Evolutionary conservation across 2,797 vertebrate species (phyloP).

Genomic region (Hippocampus kuda): DNA sequence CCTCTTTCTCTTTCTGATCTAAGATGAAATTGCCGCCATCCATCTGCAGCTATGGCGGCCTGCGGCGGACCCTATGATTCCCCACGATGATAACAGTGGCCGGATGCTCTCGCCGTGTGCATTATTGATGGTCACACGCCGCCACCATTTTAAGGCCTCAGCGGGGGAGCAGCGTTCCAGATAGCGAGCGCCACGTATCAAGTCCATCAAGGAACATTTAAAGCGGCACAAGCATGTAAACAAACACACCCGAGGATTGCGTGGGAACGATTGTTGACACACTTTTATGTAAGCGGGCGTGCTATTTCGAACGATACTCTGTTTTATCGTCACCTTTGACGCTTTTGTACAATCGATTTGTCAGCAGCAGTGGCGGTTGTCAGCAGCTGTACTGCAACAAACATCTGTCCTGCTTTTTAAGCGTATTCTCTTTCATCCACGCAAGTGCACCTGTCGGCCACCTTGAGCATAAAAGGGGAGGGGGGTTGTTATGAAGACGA

Average conservation of each 20-base stretch:
- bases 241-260: conserved; percentile 1
- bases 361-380: background rate
- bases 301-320: background rate
- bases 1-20: conserved; percentile 31
- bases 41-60: conserved; percentile 40
- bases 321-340: background rate
- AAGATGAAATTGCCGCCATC: conserved; percentile 60
- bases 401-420: conserved; percentile 1
- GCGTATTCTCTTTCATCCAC: background rate
- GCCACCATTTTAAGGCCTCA: conserved; percentile 63
- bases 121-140: conserved; percentile 65
- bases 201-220: background rate
- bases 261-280: background rate
- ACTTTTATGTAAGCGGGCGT: background rate
- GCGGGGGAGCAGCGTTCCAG: conserved; percentile 21
- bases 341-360: background rate
- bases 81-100: conserved; percentile 42
- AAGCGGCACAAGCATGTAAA: background rate
- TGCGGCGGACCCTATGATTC: conserved; percentile 38
- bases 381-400: background rate
- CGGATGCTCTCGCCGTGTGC: conserved; percentile 45
- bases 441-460: conserved; percentile 1
- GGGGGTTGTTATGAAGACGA: background rate
- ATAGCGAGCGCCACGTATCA: background rate
- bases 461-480: background rate